A percentile compares a stretch with the other conserved stretches of the same genome.
These are phyloP conservation scores for Scophthalmus maximus DNA, from an alignment of 2,113 vertebrate species.

Conservation along the genomic window DNA sequence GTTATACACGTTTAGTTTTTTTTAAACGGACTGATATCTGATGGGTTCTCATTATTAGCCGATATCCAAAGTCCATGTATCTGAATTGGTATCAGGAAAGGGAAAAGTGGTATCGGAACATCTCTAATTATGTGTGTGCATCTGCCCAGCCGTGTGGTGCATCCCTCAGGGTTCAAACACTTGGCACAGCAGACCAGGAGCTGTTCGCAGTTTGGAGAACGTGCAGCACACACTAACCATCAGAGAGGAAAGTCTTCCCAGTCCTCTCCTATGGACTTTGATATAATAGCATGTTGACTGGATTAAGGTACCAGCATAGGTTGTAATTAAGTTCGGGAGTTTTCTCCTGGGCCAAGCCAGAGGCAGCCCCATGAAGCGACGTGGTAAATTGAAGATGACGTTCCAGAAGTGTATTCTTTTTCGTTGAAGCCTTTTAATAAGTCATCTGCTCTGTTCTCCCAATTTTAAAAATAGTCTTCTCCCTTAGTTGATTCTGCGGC, in stretches of 20 bases:
- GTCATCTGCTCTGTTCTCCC: slow-evolving; percentile 33
- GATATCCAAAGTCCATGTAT: too few species aligned
- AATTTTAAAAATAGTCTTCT: slow-evolving; percentile 58
- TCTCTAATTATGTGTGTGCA: slow-evolving; percentile 4
- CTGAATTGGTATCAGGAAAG: too few species aligned
- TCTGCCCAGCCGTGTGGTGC: slow-evolving; percentile 35
- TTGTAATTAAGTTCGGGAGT: slow-evolving; percentile 70
- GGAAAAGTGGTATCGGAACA: too few species aligned
- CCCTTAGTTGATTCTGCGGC: slow-evolving; percentile 55
- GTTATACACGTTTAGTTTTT: too few species aligned
- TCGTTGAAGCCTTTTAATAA: slow-evolving; percentile 42
- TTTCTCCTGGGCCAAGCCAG: slow-evolving; percentile 54
- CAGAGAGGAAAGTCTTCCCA: slow-evolving; percentile 35
- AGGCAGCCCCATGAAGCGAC: slow-evolving; percentile 39
- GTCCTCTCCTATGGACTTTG: slow-evolving; percentile 32
- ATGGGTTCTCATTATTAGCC: too few species aligned
- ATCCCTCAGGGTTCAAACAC: slow-evolving; percentile 54
- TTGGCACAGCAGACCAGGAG: slow-evolving; percentile 46
- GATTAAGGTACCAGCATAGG: slow-evolving; percentile 68
- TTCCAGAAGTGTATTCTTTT: slow-evolving; percentile 36
- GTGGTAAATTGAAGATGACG: slow-evolving; percentile 55
- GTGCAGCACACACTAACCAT: slow-evolving; percentile 35
- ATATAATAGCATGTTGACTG: slow-evolving; percentile 63
- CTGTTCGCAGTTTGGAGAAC: slow-evolving; percentile 38
- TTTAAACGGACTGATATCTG: too few species aligned